Evolutionary conservation across 2,888 invertebrate species (phyloP).

Genomic region (Torymus auratus): DNA sequence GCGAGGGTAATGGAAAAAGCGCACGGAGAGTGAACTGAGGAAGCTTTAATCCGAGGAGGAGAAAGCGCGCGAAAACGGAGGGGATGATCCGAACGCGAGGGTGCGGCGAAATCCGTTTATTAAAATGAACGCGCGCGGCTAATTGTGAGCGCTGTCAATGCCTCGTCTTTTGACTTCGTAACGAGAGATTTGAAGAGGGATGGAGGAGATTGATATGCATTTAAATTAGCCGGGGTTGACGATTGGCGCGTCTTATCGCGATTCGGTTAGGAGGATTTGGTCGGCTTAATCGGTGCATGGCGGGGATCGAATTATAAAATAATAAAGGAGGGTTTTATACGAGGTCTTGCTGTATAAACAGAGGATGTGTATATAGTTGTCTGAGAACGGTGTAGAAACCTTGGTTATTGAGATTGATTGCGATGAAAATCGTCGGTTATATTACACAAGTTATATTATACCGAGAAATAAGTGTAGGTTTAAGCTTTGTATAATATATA

Average conservation of each 20-base stretch:
- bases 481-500: too few species aligned
- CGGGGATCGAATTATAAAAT: too few species aligned
- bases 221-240: constrained; percentile 30
- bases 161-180: constrained; percentile 15
- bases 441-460: too few species aligned
- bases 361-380: too few species aligned
- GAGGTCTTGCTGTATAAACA: too few species aligned
- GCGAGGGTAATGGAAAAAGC: constrained; percentile 35
- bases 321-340: too few species aligned
- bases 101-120: constrained; percentile 47
- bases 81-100: too few species aligned
- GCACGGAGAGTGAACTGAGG: neutral
- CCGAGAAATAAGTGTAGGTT: too few species aligned
- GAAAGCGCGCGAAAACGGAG: too few species aligned
- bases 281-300: neutral
- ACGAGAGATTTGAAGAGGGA: constrained; percentile 24
- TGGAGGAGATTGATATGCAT: neutral
- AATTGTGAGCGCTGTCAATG: constrained; percentile 43
- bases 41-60: constrained; percentile 9
- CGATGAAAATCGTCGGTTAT: too few species aligned
- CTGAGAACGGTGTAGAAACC: too few species aligned
- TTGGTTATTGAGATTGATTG: too few species aligned
- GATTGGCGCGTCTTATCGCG: neutral
- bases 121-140: constrained; percentile 47
- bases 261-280: neutral